These are phyloP conservation scores for Onychomys arenicola DNA, from an alignment of 2,797 vertebrate genomes.

Conservation along the genomic window DNA sequence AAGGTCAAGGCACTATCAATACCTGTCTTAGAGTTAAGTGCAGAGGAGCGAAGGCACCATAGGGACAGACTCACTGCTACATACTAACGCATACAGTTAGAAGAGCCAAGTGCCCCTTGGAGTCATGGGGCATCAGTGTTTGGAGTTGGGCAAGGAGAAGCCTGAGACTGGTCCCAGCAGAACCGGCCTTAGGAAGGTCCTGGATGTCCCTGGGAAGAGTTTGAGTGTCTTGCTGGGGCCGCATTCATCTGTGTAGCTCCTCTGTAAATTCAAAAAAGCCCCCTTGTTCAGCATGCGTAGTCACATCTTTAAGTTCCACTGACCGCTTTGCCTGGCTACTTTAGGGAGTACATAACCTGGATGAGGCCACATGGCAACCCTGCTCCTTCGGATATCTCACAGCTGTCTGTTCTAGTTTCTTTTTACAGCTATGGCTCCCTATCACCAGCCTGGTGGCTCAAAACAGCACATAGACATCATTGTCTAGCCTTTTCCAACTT, in stretches of 20 bases:
- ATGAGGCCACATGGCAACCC: background rate
- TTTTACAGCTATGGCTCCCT: background rate
- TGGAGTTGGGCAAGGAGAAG: background rate
- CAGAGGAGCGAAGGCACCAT: constrained; percentile 73
- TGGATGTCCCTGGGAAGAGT: background rate
- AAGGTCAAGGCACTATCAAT: constrained; percentile 78
- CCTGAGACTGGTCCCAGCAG: background rate
- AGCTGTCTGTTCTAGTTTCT: background rate
- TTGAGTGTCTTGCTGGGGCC: background rate
- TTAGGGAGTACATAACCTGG: background rate
- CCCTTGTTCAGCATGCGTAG: accelerated
- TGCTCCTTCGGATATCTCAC: background rate
- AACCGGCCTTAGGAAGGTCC: background rate
- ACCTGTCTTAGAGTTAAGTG: constrained; percentile 82
- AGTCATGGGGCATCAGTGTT: background rate
- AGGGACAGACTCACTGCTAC: constrained; percentile 11
- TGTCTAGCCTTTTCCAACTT: background rate
- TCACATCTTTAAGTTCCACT: background rate
- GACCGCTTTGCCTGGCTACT: background rate
- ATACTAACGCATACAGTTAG: constrained; percentile 37
- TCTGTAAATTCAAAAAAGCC: background rate
- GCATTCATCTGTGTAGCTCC: background rate
- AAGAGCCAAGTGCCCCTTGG: background rate
- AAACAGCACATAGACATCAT: background rate
- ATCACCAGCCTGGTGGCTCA: background rate